These are phyloP conservation scores for Cryptotis parvus DNA, from an alignment of 2,113 vertebrate genomes.

Conservation along the genomic window DNA sequence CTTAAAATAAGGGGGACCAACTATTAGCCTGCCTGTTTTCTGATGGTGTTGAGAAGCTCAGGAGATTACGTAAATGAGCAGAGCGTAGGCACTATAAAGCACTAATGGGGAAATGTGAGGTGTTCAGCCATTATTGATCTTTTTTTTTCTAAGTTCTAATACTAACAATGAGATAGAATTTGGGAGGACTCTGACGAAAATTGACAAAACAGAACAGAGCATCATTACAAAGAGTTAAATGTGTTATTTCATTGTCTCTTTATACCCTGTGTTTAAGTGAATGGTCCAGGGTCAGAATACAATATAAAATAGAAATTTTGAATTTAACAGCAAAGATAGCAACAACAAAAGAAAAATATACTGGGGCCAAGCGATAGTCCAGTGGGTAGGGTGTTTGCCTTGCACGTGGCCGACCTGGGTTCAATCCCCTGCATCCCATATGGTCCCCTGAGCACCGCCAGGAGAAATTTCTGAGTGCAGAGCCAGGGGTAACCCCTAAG, in stretches of 20 bases:
- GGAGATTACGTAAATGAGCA: neutral
- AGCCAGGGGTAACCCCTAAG: no score
- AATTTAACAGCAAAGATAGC: neutral
- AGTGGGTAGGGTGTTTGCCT: no score
- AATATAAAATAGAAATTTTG: no score
- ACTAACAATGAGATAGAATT: neutral
- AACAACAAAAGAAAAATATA: conserved; percentile 23
- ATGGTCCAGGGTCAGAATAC: no score
- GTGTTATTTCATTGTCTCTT: neutral
- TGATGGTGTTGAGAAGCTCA: neutral
- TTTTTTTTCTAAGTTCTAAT: neutral
- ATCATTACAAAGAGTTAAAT: neutral
- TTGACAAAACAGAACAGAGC: neutral
- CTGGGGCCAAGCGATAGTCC: no score
- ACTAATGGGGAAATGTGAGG: neutral
- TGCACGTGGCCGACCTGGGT: no score
- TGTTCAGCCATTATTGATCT: neutral
- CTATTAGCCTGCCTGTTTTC: neutral
- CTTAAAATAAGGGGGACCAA: neutral
- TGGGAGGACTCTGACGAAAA: neutral
- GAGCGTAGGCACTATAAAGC: neutral
- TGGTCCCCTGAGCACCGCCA: no score
- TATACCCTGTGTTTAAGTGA: no score
- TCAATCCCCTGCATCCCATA: no score
- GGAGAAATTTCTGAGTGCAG: no score